Base-by-base conservation (phyloP, 64 coral and sea anemone genomes). In the Trachythela sp. region DNA sequence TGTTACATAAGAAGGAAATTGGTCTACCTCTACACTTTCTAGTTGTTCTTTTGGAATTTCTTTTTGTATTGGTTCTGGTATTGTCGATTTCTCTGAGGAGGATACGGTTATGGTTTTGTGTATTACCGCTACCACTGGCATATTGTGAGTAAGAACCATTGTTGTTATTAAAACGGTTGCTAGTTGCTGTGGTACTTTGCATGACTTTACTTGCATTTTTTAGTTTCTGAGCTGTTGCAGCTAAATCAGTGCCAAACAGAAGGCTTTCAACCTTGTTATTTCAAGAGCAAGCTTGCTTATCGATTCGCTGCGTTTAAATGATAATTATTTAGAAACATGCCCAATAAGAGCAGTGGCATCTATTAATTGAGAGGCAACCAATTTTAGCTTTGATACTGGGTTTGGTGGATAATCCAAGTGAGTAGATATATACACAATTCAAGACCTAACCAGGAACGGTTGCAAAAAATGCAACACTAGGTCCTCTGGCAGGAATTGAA, bases 211-310 rank as follows among this genome's bases (percentile, higher is more conserved):
- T 22, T 20, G 56, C 24, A 64, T 64, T 64, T 64, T n/a, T 20
- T 18, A 64, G 8, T 64, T 64, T 17, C 18, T 59, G 54, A 11
- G 54, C 54, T 59, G 14, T 59, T 3, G 54, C 54, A 77, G 71
- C 2, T 77, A 77, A 38, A 38, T 77, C 71, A 35, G 9, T 77
- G 32, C 71, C 71, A 77, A 77, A 77, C 13, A 77, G 36, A 27
- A 77, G 71, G 29, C 26, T 27, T 15, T 77, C 36, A 13, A 32
- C 71, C 26, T 77, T 38, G 17, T 77, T 77, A 27, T 26, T 36
- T 77, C 32, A 2, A 77, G 71, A 77, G 71, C 71, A 77, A 27
- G 71, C 71, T 35, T 77, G 71, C n/a, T 45, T 36, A 68, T 68
- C 30, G 20, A 31, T 22, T 68, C 59, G 5, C 59, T 31, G 30